These are phyloP conservation scores for Perodicticus potto DNA, from an alignment of 2,797 vertebrate genomes.

Conservation along the genomic window DNA sequence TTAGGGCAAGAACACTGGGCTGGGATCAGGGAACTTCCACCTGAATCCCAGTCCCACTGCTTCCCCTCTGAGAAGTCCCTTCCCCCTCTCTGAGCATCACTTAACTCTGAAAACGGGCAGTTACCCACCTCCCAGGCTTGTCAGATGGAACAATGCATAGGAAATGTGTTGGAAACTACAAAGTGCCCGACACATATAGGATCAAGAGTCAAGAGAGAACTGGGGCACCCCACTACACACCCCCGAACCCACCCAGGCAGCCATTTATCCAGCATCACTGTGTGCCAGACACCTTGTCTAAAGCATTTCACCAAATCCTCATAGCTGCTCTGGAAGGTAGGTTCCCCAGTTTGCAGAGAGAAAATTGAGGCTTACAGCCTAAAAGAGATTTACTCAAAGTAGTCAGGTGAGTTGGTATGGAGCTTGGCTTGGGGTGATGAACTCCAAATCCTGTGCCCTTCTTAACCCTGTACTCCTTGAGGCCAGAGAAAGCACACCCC, in stretches of 20 bases:
- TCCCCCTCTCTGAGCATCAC: not conserved
- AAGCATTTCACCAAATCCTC: not conserved
- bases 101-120: not conserved
- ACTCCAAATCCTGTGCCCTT: not conserved
- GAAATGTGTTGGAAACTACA: not conserved
- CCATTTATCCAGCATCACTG: rapidly evolving
- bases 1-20: not conserved
- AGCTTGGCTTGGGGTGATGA: not conserved
- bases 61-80: not conserved
- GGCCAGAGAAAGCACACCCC: not conserved
- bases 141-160: rapidly evolving
- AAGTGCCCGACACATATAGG: not conserved
- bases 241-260: not conserved
- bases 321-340: not conserved
- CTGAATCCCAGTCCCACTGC: not conserved
- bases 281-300: not conserved
- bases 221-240: not conserved
- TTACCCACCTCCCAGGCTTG: not conserved
- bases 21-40: not conserved
- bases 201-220: not conserved
- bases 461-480: not conserved
- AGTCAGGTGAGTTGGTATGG: rapidly evolving
- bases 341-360: not conserved
- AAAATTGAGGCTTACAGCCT: not conserved
- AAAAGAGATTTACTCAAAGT: not conserved